phyloP scores from a whole-genome alignment of 2,888 invertebrate genomes.

The Papilio elwesi region DNA sequence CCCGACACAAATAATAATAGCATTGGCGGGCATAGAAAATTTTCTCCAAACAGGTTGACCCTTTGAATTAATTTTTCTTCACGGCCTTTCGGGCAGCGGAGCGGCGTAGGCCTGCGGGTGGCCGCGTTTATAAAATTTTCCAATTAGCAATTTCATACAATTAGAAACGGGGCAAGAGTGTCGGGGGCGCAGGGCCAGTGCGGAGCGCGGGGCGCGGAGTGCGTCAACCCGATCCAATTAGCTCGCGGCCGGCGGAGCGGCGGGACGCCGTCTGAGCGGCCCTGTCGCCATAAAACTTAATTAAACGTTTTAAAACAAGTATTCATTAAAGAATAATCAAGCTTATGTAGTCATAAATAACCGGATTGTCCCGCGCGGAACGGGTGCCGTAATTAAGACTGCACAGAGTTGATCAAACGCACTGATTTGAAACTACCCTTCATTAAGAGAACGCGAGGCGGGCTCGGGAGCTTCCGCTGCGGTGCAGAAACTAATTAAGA shows the following conservation, averaged over 20 bases:
- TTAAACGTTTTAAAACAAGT: constrained; percentile 86
- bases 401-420: constrained; percentile 85
- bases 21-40: constrained; percentile 45
- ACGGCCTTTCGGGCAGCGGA: constrained; percentile 57
- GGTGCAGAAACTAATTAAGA: constrained; percentile 85
- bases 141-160: constrained; percentile 85
- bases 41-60: constrained; percentile 54
- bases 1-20: constrained; percentile 43
- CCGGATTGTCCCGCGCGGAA: constrained; percentile 83
- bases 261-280: constrained; percentile 76
- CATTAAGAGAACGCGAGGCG: constrained; percentile 80
- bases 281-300: constrained; percentile 85
- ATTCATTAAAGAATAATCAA: constrained; percentile 86
- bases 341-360: constrained; percentile 86
- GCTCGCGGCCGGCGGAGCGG: constrained; percentile 81
- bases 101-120: constrained; percentile 72
- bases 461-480: constrained; percentile 77
- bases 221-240: constrained; percentile 84
- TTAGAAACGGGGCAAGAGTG: constrained; percentile 72
- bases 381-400: constrained; percentile 84
- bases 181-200: constrained; percentile 53
- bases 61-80: constrained; percentile 61
- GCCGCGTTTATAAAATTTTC: constrained; percentile 83
- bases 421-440: constrained; percentile 85
- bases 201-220: constrained; percentile 61